These are phyloP conservation scores for Yponomeuta plumbellus DNA, from an alignment of 2,888 invertebrate genomes.

Conservation along the genomic window DNA sequence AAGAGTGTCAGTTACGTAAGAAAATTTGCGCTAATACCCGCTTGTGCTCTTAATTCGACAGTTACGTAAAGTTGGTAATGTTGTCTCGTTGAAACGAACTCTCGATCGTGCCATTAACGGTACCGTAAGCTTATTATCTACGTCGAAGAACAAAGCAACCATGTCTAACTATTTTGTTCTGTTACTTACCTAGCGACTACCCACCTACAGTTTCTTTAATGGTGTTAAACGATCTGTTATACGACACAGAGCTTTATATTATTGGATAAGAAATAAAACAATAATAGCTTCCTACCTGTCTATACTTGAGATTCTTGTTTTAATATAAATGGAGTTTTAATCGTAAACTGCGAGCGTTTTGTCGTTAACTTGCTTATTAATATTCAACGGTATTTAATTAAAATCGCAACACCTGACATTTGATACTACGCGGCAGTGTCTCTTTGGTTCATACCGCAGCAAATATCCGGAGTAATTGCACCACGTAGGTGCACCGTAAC, in stretches of 20 bases:
- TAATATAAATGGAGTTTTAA: not conserved
- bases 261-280: not conserved
- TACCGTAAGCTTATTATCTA: constrained; percentile 6
- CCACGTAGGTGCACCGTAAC: not conserved
- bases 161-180: constrained; percentile 2
- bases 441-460: not conserved
- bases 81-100: constrained; percentile 16
- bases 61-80: constrained; percentile 30
- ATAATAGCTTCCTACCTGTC: not conserved
- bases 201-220: not conserved
- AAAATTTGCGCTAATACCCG: constrained; percentile 16
- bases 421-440: not conserved
- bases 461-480: not conserved
- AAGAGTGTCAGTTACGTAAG: not conserved
- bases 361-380: not conserved
- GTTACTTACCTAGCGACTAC: not conserved
- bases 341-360: not conserved
- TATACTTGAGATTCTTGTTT: not conserved
- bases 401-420: too few relatives aligned
- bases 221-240: not conserved
- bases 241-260: not conserved
- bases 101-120: constrained; percentile 17
- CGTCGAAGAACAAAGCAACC: not conserved
- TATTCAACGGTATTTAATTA: too few relatives aligned
- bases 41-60: constrained; percentile 29